phyloP scores from a whole-genome alignment of 2,888 invertebrate species.

The Mythimna vitellina region DNA sequence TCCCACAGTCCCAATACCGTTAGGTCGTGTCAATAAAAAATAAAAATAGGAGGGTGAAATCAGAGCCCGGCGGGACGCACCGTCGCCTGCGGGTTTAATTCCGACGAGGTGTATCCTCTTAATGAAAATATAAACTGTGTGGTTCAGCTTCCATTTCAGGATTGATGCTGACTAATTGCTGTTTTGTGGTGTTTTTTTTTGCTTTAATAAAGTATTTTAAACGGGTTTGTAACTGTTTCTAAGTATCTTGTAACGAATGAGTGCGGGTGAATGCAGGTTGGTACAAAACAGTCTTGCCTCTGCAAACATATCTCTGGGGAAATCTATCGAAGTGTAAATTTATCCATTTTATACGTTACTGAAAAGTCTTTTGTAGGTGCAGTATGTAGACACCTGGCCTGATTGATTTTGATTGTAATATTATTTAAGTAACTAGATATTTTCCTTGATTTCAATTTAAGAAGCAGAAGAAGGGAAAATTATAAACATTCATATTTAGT shows the following conservation, averaged over 20 bases:
- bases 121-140: constrained; percentile 41
- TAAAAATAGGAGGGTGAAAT: constrained; percentile 81
- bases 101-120: constrained; percentile 23
- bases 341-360: constrained; percentile 18
- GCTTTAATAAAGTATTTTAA: not conserved
- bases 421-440: not conserved
- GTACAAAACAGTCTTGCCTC: constrained; percentile 3
- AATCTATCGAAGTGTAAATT: constrained; percentile 37
- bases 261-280: not conserved
- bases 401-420: not conserved
- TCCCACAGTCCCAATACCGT: constrained; percentile 75
- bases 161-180: constrained; percentile 18
- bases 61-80: constrained; percentile 72
- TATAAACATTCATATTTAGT: not conserved
- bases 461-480: not conserved
- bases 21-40: constrained; percentile 84
- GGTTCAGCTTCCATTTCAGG: constrained; percentile 14
- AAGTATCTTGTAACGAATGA: not conserved
- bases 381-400: too few species aligned
- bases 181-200: not conserved
- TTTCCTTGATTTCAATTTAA: not conserved
- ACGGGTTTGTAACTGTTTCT: not conserved
- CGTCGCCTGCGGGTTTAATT: constrained; percentile 52
- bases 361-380: constrained; percentile 1
- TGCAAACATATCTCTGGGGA: constrained; percentile 23